Conservation (phyloP, 2,888 invertebrate genomes). For the Ypsolopha sequella region DNA sequence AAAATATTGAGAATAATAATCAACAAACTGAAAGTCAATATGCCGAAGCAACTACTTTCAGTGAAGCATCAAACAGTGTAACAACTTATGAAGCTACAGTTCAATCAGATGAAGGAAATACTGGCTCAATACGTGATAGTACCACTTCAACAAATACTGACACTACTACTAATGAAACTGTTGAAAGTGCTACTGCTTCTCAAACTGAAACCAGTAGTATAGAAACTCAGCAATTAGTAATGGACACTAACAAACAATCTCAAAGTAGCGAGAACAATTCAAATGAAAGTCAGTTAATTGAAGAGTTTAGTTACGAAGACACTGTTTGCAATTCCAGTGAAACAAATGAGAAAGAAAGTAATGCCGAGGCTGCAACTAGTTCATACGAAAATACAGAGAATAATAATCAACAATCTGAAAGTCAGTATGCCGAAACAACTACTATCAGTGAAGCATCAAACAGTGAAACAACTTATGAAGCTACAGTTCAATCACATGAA, state of each 20-base stretch:
- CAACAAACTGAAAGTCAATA: neutral
- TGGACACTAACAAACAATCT: neutral
- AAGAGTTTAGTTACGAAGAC: too few species aligned
- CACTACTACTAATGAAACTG: neutral
- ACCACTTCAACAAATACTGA: neutral
- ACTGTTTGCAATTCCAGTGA: too few species aligned
- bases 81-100: neutral
- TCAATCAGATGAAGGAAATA: neutral
- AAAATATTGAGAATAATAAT: neutral
- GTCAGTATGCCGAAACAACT: neutral
- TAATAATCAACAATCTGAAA: neutral
- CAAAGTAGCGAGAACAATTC: neutral
- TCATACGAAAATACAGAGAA: neutral
- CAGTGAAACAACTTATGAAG: neutral
- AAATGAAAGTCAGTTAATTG: too few species aligned
- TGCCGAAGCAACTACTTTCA: neutral
- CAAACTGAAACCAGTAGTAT: neutral
- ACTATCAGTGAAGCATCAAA: neutral
- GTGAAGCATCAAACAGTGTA: neutral
- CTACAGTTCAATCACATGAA: neutral
- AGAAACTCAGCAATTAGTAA: neutral
- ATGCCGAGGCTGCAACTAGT: neutral
- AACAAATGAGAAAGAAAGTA: neutral
- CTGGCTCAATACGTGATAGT: neutral
- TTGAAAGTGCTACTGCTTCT: neutral